These are phyloP conservation scores for Phlogophora meticulosa DNA, from an alignment of 2,888 invertebrate genomes.

Conservation along the genomic window DNA sequence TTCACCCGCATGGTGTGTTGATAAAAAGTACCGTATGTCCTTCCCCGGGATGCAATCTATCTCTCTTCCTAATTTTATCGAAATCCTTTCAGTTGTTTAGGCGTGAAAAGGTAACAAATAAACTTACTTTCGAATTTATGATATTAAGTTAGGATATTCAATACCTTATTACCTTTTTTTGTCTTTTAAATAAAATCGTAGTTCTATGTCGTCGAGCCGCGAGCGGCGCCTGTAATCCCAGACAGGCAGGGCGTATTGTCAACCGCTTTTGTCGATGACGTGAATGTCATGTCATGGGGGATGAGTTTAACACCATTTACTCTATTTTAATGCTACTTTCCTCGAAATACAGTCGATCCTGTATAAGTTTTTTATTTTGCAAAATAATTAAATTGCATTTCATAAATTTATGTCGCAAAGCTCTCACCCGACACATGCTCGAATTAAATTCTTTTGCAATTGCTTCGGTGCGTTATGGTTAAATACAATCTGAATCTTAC, in stretches of 20 bases:
- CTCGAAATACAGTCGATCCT: background rate
- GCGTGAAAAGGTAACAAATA: too few species aligned
- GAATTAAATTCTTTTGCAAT: background rate
- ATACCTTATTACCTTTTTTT: too few species aligned
- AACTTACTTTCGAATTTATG: too few species aligned
- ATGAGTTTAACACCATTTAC: constrained; percentile 2
- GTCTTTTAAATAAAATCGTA: background rate
- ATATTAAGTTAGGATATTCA: too few species aligned
- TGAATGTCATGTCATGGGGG: background rate
- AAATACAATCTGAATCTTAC: too few species aligned
- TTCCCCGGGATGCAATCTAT: too few species aligned
- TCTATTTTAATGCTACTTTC: background rate
- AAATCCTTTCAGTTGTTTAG: too few species aligned
- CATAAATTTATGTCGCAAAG: background rate
- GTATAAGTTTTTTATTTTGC: background rate
- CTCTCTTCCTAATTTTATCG: too few species aligned
- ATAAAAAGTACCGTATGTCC: too few species aligned
- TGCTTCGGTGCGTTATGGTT: too few species aligned
- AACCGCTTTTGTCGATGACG: constrained; percentile 2
- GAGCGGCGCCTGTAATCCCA: constrained; percentile 5
- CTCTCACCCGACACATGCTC: background rate
- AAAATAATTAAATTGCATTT: background rate
- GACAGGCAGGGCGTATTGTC: constrained; percentile 12
- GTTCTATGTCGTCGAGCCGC: background rate
- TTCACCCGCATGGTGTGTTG: too few species aligned